phyloP scores from a whole-genome alignment of 2,113 vertebrate species.

The Gymnorhina tibicen region DNA sequence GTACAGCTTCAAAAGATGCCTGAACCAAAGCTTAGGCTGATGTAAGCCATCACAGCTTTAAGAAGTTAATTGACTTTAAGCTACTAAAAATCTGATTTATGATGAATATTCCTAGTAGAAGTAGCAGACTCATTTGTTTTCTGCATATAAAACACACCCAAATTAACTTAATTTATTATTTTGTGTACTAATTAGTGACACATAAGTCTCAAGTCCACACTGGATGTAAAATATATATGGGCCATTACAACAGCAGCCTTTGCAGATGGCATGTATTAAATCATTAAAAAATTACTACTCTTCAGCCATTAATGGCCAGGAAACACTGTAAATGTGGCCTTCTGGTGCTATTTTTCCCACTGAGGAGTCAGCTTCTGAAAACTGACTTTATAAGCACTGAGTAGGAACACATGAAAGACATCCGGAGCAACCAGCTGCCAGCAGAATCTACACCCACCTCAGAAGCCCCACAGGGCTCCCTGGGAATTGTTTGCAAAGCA shows the following conservation, averaged over 20 bases:
- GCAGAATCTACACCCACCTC: background rate
- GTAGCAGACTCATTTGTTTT: background rate
- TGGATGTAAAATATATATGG: background rate
- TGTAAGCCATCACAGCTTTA: background rate
- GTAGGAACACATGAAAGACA: background rate
- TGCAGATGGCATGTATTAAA: conserved; percentile 3
- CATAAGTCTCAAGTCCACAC: background rate
- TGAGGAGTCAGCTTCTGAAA: background rate
- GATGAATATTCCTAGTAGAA: background rate
- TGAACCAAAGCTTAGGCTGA: background rate
- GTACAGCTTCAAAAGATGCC: background rate
- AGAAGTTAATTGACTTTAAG: conserved; percentile 8
- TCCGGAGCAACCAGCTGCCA: background rate
- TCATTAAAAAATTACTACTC: background rate
- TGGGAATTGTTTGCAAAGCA: background rate
- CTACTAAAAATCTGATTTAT: background rate
- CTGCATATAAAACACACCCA: background rate
- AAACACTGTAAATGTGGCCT: background rate
- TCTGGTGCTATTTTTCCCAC: background rate
- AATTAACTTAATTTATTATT: conserved; percentile 2
- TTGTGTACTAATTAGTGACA: background rate
- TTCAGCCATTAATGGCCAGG: background rate
- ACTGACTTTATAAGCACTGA: background rate
- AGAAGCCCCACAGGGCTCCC: background rate
- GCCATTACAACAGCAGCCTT: background rate